Conservation (phyloP, 2,888 invertebrate species). For the Melanargia galathea region DNA sequence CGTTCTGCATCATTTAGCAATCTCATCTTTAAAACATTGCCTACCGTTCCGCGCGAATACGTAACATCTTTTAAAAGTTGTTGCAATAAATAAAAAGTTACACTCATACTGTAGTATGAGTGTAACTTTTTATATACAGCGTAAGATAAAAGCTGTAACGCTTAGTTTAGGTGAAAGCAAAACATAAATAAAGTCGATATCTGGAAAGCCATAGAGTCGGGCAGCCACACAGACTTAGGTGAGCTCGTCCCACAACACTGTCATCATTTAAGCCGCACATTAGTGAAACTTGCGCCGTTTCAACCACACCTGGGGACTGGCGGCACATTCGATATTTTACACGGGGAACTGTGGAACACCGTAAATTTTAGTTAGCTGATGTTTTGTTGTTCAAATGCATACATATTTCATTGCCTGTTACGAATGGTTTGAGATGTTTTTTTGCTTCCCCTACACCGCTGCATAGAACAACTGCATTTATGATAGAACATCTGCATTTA, state of each 20-base stretch:
- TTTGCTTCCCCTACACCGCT: slow-evolving; percentile 33
- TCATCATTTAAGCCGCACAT: slow-evolving; percentile 80
- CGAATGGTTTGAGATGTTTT: slow-evolving; percentile 37
- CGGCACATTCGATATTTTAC: slow-evolving; percentile 70
- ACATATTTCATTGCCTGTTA: slow-evolving; percentile 38
- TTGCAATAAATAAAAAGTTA: slow-evolving; percentile 38
- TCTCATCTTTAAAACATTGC: slow-evolving; percentile 40
- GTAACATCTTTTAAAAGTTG: slow-evolving; percentile 38
- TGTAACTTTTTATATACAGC: no score
- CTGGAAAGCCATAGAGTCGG: slow-evolving; percentile 38
- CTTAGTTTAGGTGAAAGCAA: slow-evolving; percentile 34
- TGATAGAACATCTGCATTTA: no score
- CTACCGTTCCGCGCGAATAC: slow-evolving; percentile 36
- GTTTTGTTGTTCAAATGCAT: slow-evolving; percentile 37
- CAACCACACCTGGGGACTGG: slow-evolving; percentile 71
- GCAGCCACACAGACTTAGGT: slow-evolving; percentile 48
- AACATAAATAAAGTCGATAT: slow-evolving; percentile 44
- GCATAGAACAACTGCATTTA: slow-evolving; percentile 32
- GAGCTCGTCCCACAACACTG: slow-evolving; percentile 65
- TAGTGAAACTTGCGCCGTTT: slow-evolving; percentile 78
- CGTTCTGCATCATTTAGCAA: slow-evolving; percentile 37
- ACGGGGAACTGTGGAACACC: slow-evolving; percentile 61
- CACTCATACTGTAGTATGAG: slow-evolving; percentile 38
- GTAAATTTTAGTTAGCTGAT: slow-evolving; percentile 58
- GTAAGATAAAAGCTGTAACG: slow-evolving; percentile 36